Percentiles rank a stretch among this genome's conserved stretches.
These are phyloP conservation scores for Desoria tigrina DNA, from an alignment of 2,888 invertebrate genomes.

Conservation along the genomic window DNA sequence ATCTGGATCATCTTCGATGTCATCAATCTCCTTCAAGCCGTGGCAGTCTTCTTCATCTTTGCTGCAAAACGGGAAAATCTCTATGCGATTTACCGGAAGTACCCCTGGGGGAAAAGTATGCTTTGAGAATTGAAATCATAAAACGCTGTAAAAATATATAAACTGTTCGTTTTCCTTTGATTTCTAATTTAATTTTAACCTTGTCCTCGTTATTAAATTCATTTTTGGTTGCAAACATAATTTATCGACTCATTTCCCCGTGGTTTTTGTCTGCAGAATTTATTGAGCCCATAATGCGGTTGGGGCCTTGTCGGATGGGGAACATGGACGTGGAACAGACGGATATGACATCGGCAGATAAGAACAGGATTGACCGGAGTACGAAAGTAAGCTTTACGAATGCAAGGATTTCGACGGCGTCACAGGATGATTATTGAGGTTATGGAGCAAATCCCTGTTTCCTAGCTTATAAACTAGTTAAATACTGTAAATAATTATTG, in stretches of 20 bases:
- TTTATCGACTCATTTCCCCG: background rate
- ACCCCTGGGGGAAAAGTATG: constrained; percentile 16
- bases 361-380: background rate
- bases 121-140: no score
- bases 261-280: constrained; percentile 18
- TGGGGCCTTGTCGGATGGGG: constrained; percentile 17
- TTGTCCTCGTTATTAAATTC: background rate
- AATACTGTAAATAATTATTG: no score
- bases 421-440: background rate
- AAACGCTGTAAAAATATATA: no score
- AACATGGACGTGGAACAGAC: constrained; percentile 31
- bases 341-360: constrained; percentile 28
- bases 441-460: no score
- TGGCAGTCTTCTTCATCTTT: constrained; percentile 43
- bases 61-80: constrained; percentile 34
- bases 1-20: constrained; percentile 37
- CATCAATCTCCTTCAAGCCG: constrained; percentile 36
- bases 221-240: background rate
- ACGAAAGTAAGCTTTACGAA: background rate
- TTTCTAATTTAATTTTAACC: no score
- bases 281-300: constrained; percentile 33
- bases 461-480: no score
- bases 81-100: constrained; percentile 20
- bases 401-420: constrained; percentile 7
- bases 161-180: background rate